Evolutionary conservation across 2,113 vertebrate genomes (phyloP).

Genomic region (Aptenodytes forsteri): DNA sequence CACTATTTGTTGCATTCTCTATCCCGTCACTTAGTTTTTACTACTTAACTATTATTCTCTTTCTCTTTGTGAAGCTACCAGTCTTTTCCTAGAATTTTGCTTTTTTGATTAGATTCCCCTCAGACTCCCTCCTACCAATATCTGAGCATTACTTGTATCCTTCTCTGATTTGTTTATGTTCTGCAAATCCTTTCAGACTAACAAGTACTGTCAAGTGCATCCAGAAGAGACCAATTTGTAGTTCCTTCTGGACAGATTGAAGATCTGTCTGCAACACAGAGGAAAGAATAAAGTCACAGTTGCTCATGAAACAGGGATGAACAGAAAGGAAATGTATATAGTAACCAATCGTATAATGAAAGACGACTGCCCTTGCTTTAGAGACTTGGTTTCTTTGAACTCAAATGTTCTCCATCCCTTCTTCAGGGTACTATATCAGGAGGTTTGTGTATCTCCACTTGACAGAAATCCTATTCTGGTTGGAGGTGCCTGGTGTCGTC

Average conservation of each 20-base stretch:
- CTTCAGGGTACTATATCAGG: not conserved
- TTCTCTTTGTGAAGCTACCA: not conserved
- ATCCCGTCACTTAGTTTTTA: not conserved
- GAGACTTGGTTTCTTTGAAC: not conserved
- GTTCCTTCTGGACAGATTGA: not conserved
- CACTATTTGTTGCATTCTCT: not conserved
- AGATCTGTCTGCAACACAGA: not conserved
- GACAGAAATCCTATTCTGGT: not conserved
- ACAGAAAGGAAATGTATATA: rapidly evolving
- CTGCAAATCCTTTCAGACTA: not conserved
- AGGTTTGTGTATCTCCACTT: not conserved
- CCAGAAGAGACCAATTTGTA: not conserved
- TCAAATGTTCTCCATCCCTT: not conserved
- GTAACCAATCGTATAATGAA: not conserved
- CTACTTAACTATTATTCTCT: not conserved
- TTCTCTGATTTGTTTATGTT: not conserved
- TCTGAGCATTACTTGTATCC: not conserved
- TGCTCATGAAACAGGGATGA: not conserved
- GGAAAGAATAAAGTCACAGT: not conserved
- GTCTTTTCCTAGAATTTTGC: not conserved
- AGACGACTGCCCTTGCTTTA: not conserved
- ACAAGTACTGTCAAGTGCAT: not conserved
- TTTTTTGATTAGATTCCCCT: not conserved
- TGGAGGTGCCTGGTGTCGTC: not conserved
- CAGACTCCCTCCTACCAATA: not conserved